Evolutionary conservation across 2,888 invertebrate species (phyloP).

Genomic region (Cylloceria caligata): DNA sequence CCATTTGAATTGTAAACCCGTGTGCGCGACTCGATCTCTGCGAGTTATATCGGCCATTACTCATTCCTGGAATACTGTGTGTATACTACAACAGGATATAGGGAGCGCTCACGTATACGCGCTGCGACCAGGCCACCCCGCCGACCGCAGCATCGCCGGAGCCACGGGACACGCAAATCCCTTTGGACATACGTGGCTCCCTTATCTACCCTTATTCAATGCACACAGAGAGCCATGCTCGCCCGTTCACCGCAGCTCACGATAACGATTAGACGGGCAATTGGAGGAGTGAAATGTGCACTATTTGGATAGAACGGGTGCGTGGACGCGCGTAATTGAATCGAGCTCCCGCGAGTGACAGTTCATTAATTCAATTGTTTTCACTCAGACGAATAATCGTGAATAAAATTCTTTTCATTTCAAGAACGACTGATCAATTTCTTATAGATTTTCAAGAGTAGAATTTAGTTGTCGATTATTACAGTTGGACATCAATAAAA

Average conservation of each 20-base stretch:
- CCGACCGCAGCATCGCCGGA: slow-evolving; percentile 35
- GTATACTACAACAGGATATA: slow-evolving; percentile 44
- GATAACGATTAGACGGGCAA: slow-evolving; percentile 70
- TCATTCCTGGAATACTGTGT: slow-evolving; percentile 65
- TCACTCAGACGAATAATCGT: neutral
- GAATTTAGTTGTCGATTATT: too few species aligned
- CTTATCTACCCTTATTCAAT: slow-evolving; percentile 69
- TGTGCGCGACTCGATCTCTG: slow-evolving; percentile 66
- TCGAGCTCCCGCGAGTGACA: slow-evolving; percentile 41
- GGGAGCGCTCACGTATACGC: slow-evolving; percentile 40
- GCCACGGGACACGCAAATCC: slow-evolving; percentile 67
- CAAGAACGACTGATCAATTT: neutral
- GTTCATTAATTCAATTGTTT: slow-evolving; percentile 8
- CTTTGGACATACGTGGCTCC: slow-evolving; percentile 66
- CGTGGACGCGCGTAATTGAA: slow-evolving; percentile 61
- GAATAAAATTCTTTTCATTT: neutral
- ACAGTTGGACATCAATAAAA: neutral
- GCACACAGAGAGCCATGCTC: slow-evolving; percentile 49
- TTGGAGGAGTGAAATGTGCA: slow-evolving; percentile 68
- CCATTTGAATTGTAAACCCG: slow-evolving; percentile 77
- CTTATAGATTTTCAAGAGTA: too few species aligned
- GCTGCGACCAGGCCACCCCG: slow-evolving; percentile 31
- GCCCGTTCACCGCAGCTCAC: slow-evolving; percentile 50
- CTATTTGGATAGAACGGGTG: slow-evolving; percentile 57
- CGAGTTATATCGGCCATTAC: slow-evolving; percentile 70